Conservation (phyloP, 2,113 vertebrate genomes). For the Columbina picui region DNA sequence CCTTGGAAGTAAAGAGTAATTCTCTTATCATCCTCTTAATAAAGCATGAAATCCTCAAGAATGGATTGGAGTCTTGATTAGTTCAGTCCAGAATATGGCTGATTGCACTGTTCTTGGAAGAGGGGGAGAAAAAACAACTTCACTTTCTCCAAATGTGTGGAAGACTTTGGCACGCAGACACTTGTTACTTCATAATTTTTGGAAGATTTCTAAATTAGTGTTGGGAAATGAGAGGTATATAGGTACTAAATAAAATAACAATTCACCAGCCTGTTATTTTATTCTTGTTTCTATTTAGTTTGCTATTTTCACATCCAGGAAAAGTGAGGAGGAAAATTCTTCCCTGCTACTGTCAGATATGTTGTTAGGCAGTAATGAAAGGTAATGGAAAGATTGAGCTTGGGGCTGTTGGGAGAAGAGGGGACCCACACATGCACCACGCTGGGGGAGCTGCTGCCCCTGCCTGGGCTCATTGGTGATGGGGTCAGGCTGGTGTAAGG, state of each 20-base stretch:
- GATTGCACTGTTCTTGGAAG: neutral
- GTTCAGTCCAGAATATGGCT: neutral
- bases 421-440: rapidly evolving
- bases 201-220: neutral
- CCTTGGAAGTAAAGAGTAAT: neutral
- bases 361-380: neutral
- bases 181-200: neutral
- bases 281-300: neutral
- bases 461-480: neutral
- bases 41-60: neutral
- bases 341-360: rapidly evolving
- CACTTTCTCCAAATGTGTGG: neutral
- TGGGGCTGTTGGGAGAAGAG: neutral
- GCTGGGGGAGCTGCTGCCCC: rapidly evolving
- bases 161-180: neutral
- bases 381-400: neutral
- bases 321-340: neutral
- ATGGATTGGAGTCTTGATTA: neutral
- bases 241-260: neutral
- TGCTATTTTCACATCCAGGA: neutral
- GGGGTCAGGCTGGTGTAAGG: neutral
- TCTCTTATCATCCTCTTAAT: neutral
- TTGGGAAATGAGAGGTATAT: neutral
- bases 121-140: neutral
- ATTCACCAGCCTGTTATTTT: neutral